Evolutionary conservation across 1,140 invertebrate genomes (phyloP).

Genomic region (Saxidomus purpurata): DNA sequence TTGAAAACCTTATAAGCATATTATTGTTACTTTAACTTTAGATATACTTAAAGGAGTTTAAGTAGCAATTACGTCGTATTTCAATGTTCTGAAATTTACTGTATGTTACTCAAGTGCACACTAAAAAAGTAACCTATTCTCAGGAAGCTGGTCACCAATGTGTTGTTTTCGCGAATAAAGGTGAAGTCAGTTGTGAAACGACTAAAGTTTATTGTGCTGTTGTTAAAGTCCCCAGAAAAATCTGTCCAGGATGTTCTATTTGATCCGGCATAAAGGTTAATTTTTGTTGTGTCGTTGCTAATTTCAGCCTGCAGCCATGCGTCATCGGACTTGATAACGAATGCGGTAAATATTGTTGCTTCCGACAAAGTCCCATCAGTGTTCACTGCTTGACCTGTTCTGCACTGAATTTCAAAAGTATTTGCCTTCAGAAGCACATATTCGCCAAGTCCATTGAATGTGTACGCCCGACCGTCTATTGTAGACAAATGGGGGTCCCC

Average conservation of each 20-base stretch:
- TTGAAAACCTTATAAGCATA: too few species aligned
- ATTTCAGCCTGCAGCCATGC: slow-evolving; percentile 12
- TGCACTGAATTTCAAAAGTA: slow-evolving; percentile 67
- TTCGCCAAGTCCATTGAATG: too few species aligned
- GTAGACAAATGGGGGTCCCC: too few species aligned
- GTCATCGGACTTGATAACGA: background rate
- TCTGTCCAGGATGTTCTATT: slow-evolving; percentile 6
- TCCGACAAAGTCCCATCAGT: slow-evolving; percentile 61
- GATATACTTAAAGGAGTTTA: too few species aligned
- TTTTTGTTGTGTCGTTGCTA: background rate
- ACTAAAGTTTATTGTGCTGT: background rate
- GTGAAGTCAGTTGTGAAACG: too few species aligned
- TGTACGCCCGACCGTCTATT: too few species aligned
- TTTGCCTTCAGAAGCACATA: background rate
- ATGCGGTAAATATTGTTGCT: slow-evolving; percentile 8
- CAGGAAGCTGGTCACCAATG: background rate
- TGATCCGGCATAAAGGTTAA: background rate
- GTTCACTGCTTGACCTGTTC: slow-evolving; percentile 67
- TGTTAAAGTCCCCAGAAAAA: background rate
- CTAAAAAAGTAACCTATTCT: background rate
- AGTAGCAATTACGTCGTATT: too few species aligned
- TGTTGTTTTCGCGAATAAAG: background rate
- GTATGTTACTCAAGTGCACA: too few species aligned
- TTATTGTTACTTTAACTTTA: too few species aligned
- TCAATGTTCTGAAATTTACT: too few species aligned